A percentile compares a stretch with the other conserved stretches of the same genome.
These are phyloP conservation scores for Pleuronectes platessa DNA, from an alignment of 2,113 vertebrate genomes.

Conservation along the genomic window DNA sequence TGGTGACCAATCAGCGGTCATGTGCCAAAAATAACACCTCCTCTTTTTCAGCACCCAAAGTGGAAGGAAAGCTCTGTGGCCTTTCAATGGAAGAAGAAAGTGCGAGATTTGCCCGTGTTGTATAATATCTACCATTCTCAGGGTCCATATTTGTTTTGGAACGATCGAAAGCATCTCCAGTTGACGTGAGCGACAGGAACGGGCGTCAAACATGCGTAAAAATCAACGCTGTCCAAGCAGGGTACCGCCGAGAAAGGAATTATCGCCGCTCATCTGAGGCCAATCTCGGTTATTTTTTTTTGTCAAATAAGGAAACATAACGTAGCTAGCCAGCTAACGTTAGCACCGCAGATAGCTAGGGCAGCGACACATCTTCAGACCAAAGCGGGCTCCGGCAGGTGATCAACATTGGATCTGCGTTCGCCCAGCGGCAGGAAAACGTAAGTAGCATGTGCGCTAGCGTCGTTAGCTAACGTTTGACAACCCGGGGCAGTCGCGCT, in stretches of 20 bases:
- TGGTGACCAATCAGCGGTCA: constrained; percentile 70
- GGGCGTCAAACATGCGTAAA: constrained; percentile 84
- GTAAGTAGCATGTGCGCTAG: constrained; percentile 70
- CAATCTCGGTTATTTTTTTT: constrained; percentile 73
- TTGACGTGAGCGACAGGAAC: constrained; percentile 67
- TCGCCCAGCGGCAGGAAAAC: constrained; percentile 71
- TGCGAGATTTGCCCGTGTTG: constrained; percentile 77
- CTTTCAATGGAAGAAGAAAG: constrained; percentile 83
- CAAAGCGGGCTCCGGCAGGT: constrained; percentile 42
- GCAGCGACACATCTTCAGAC: constrained; percentile 54
- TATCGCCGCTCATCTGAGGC: constrained; percentile 84
- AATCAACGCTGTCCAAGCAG: constrained; percentile 82
- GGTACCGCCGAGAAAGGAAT: constrained; percentile 83
- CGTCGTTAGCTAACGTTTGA: constrained; percentile 69
- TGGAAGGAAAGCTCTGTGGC: constrained; percentile 83
- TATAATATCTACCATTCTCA: constrained; percentile 71
- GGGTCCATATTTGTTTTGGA: constrained; percentile 67
- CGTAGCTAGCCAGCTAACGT: constrained; percentile 72
- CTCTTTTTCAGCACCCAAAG: constrained; percentile 85
- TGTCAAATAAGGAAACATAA: constrained; percentile 75
- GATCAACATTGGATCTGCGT: constrained; percentile 70
- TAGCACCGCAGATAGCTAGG: constrained; percentile 63
- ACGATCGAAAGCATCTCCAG: constrained; percentile 61
- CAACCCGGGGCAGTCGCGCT: constrained; percentile 41
- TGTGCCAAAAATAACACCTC: constrained; percentile 77